Base-by-base conservation (phyloP, 2,888 invertebrate genomes). In the Lasioglossum calceatum region DNA sequence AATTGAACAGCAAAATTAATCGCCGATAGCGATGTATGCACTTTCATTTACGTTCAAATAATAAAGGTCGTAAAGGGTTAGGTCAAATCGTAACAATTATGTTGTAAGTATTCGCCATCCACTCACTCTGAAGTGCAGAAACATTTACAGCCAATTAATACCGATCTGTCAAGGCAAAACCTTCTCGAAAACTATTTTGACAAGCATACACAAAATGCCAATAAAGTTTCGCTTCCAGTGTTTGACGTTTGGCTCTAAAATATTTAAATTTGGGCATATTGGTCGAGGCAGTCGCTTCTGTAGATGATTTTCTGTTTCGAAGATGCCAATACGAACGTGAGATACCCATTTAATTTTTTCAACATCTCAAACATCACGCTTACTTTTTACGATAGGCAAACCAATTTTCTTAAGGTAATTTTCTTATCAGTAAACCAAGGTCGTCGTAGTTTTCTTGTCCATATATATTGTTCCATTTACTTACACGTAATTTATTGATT, bases 171-270 rank as follows among this genome's bases (percentile, higher is more conserved):
- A 64, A 64, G 64, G 64, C 32, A 16, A 64, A 64, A 64, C 32
- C 19, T 7, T 32, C 36, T 36, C 32, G 64, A 32, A 64, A 64
- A 19, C 19, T 32, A 36, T 64, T 36, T 64, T 64, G 64, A 64
- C 64, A 64, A 64, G 64, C 64, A 64, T 32, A 64, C 36, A 64
- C 64, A 32, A 64, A 64, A 36, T 64, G 64, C 64, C 64, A 64
- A 64, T 64, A 64, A 64, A 36, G 64, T 19, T 19, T 61, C 64
- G 42, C 44, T 32, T 42, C 67, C 64, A 23, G 23, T 44, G 12
- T 42, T 47, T 16, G 71, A 36, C 27, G 32, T 64, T 64, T 64
- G 64, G 64, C 64, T 64, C 64, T 32, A 64, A 64, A 64, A 64
- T 64, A 64, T 64, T 64, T 32, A 64, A 64, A 64, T 64, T 7